Evolutionary conservation across 2,888 invertebrate genomes (phyloP).

Genomic region (Drosophila sordidapex): DNA sequence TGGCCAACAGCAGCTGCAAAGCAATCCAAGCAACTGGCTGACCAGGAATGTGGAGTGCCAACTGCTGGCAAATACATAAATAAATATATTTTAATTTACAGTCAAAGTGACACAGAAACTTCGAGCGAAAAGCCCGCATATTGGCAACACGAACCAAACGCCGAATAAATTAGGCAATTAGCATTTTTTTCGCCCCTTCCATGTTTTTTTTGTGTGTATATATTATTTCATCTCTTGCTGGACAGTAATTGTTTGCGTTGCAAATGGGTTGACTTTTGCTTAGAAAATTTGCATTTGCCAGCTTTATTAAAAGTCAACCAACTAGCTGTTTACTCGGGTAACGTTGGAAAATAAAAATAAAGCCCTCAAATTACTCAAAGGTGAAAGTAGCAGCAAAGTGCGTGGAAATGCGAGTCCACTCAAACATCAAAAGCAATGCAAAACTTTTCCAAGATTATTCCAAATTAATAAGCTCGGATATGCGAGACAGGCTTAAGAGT

Average conservation of each 20-base stretch:
- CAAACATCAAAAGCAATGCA: constrained; percentile 45
- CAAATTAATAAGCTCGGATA: constrained; percentile 31
- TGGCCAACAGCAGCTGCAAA: constrained; percentile 44
- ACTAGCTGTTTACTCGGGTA: constrained; percentile 38
- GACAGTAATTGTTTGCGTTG: constrained; percentile 44
- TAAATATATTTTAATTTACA: constrained; percentile 62
- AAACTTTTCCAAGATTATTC: constrained; percentile 26
- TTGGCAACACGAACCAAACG: constrained; percentile 17
- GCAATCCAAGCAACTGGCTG: constrained; percentile 19
- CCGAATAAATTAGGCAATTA: constrained; percentile 76
- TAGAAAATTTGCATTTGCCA: constrained; percentile 47
- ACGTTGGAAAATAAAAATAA: constrained; percentile 1
- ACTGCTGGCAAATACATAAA: constrained; percentile 45
- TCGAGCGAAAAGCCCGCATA: constrained; percentile 26
- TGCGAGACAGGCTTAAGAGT: neutral
- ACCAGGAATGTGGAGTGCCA: neutral
- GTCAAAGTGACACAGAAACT: constrained; percentile 43
- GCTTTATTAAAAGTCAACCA: constrained; percentile 38
- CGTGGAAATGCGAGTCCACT: constrained; percentile 27
- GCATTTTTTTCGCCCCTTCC: constrained; percentile 48
- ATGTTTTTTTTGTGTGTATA: neutral
- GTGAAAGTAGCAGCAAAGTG: constrained; percentile 25
- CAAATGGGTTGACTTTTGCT: constrained; percentile 42
- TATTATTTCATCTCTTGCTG: constrained; percentile 20
- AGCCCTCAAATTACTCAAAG: constrained; percentile 36